Evolutionary conservation across 2,797 vertebrate genomes (phyloP).

Genomic region (Myotis pilosus): DNA sequence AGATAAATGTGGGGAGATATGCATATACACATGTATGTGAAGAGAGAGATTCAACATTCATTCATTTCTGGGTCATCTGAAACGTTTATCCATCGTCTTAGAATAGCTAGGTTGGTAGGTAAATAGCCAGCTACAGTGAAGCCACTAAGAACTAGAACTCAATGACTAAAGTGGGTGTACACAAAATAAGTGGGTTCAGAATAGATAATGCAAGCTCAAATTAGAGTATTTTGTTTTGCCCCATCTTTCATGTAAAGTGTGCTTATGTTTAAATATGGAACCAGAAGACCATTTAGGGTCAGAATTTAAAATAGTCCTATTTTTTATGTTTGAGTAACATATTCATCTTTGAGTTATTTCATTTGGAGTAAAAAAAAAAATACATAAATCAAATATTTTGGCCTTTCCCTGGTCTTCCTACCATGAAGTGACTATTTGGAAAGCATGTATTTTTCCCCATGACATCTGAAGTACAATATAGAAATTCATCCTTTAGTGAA

Average conservation of each 20-base stretch:
- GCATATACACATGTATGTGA: background rate
- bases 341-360: constrained; percentile 55
- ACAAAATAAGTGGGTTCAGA: constrained; percentile 5
- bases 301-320: constrained; percentile 51
- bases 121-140: background rate
- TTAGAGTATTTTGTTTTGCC: constrained; percentile 9
- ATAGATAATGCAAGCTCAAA: constrained; percentile 18
- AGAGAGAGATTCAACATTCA: background rate
- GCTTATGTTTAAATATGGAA: constrained; percentile 35
- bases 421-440: constrained; percentile 37
- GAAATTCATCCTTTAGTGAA: constrained; percentile 77
- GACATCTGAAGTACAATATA: constrained; percentile 75
- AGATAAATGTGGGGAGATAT: background rate
- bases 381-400: constrained; percentile 59
- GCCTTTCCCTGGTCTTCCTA: constrained; percentile 38
- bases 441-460: constrained; percentile 70
- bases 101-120: background rate
- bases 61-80: background rate
- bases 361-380: constrained; percentile 48
- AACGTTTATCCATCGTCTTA: background rate
- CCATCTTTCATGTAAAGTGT: background rate
- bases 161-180: background rate
- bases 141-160: constrained; percentile 2
- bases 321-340: background rate
- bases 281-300: background rate